Base-by-base conservation (phyloP, 2,888 invertebrate genomes). In the Scrobipalpa atriplicella region DNA sequence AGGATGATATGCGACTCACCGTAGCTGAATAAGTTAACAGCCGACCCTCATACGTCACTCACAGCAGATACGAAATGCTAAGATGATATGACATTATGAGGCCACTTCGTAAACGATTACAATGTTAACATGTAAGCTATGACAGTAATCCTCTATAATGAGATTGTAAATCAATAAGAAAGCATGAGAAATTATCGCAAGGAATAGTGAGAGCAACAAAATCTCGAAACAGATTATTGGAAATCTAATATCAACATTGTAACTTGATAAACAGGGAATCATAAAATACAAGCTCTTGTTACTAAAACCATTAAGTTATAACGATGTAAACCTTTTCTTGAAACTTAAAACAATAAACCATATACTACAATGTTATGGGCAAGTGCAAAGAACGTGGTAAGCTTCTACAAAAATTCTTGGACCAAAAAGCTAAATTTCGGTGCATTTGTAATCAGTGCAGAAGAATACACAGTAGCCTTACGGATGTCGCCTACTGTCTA, bases 401-500 rank as follows among this genome's bases (percentile, higher is more conserved):
- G 47, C n/a, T 3, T 16, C 47, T 47, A 3, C n/a, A 6, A 47
- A 29, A 47, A 47, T 47, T 47, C 47, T 47, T 5, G 16, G 47
- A 16, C 16, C 47, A 18, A 54, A 19, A 61, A 80, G 78, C 75
- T 77, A 79, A 83, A 81, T 81, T 82, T 78, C 78, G 78, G 78
- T 78, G 78, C 81, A 86, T 87, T 86, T 83, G 84, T 87, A 86
- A 87, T 85, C 87, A 85, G 79, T 70, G 76, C 79, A 75, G 83
- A 83, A 16, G 56, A 86, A 81, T 85, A 85, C 86, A 82, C 86
- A 82, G 90, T 85, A 90, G 90, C 87, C 82, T 78, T 80, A 83
- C 82, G 84, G 80, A 83, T 84, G 82, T 85, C 86, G 83, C 84
- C 85, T 83, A 84, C 86, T 74, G 70, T 66, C 69, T 83, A 91